Conservation (phyloP, 1,140 invertebrate genomes). For the Drosophila chauvacae region DNA sequence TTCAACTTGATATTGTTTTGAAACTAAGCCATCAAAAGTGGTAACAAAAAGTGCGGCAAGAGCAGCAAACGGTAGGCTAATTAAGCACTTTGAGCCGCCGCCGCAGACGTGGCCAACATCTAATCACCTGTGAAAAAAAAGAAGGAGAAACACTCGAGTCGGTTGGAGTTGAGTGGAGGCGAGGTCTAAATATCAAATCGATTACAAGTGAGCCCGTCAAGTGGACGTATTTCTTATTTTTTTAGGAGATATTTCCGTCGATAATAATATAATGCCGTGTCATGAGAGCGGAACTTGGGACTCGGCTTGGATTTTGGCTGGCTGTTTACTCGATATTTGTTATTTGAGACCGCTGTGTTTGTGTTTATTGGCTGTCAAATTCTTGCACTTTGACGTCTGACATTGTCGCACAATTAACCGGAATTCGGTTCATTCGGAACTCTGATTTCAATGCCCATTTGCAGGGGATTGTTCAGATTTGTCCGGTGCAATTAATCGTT, state of each 20-base stretch:
- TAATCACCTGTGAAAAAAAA: constrained; percentile 76
- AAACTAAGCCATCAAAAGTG: constrained; percentile 21
- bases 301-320: constrained; percentile 12
- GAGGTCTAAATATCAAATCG: constrained; percentile 69
- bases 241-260: constrained; percentile 22
- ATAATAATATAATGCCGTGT: constrained; percentile 69
- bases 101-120: constrained; percentile 51
- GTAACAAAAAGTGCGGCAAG: constrained; percentile 9
- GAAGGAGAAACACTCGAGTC: constrained; percentile 62
- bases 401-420: constrained; percentile 70
- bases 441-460: constrained; percentile 53
- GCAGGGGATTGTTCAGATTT: constrained; percentile 53
- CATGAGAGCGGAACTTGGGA: constrained; percentile 65
- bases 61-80: constrained; percentile 62
- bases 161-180: constrained; percentile 35
- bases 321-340: constrained; percentile 26
- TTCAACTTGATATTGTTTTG: constrained; percentile 17
- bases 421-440: constrained; percentile 24
- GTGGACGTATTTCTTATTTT: constrained; percentile 23
- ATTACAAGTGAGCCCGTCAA: constrained; percentile 55
- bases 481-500: constrained; percentile 70
- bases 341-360: constrained; percentile 35
- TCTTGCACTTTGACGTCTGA: constrained; percentile 78
- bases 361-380: constrained; percentile 65
- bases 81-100: constrained; percentile 67